These are phyloP conservation scores for Potorous gilbertii DNA, from an alignment of 2,797 vertebrate genomes.

Conservation along the genomic window DNA sequence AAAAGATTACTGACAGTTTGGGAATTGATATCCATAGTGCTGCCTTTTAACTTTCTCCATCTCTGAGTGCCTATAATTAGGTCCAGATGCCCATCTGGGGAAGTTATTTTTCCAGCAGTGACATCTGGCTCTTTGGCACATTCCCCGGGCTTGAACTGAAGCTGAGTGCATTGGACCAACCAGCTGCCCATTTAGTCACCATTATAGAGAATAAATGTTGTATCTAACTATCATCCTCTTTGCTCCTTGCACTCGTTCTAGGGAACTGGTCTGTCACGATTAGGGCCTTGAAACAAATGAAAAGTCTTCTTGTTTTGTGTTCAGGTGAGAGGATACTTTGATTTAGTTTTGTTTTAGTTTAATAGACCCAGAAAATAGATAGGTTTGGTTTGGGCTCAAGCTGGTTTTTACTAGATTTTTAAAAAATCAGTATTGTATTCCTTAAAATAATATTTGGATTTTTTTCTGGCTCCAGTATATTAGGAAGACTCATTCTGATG, in stretches of 20 bases:
- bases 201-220: slow-evolving; percentile 51
- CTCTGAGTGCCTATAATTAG: slow-evolving; percentile 21
- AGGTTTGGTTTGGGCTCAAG: neutral
- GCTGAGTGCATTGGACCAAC: slow-evolving; percentile 47
- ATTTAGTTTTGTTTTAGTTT: neutral
- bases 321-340: neutral
- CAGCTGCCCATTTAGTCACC: slow-evolving; percentile 59
- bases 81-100: slow-evolving; percentile 58
- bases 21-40: neutral
- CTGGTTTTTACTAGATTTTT: neutral
- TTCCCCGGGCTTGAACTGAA: slow-evolving; percentile 47
- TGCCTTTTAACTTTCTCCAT: slow-evolving; percentile 41
- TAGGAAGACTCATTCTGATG: slow-evolving; percentile 14
- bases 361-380: neutral
- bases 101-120: slow-evolving; percentile 45
- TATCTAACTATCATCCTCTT: slow-evolving; percentile 25
- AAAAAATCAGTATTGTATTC: neutral
- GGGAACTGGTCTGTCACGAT: neutral
- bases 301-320: neutral
- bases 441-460: slow-evolving; percentile 37
- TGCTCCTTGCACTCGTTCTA: neutral
- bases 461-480: neutral
- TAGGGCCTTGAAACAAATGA: neutral
- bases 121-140: slow-evolving; percentile 63
- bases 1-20: neutral